Conservation (phyloP, 2,797 vertebrate species). For the Chelon labrosus region DNA sequence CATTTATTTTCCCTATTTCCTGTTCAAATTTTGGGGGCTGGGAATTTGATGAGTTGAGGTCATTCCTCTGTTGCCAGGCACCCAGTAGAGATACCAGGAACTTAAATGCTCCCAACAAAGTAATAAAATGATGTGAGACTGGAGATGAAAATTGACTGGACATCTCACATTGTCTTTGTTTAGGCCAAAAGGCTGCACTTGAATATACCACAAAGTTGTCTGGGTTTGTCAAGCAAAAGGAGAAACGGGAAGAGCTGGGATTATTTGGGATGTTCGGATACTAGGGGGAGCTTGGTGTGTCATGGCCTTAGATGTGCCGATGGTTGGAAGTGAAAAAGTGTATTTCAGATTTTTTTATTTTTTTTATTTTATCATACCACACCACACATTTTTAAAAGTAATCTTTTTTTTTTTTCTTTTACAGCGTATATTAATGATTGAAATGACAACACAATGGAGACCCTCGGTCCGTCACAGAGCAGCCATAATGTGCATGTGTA, state of each 20-base stretch:
- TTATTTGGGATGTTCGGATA: too few species aligned
- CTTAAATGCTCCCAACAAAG: not conserved
- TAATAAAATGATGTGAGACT: too few species aligned
- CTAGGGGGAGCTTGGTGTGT: too few species aligned
- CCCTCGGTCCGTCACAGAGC: not conserved
- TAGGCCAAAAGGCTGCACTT: too few species aligned
- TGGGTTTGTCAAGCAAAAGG: too few species aligned
- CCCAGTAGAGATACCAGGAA: constrained; percentile 1
- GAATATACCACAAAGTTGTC: too few species aligned
- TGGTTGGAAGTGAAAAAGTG: not conserved
- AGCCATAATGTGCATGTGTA: constrained; percentile 24
- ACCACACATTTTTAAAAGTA: not conserved
- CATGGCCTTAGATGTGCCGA: too few species aligned
- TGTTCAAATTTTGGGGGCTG: not conserved
- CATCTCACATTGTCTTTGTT: too few species aligned
- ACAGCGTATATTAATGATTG: not conserved
- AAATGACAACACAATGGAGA: not conserved
- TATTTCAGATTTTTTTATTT: not conserved
- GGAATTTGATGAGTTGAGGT: not conserved
- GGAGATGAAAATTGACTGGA: too few species aligned
- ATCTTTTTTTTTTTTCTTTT: not conserved
- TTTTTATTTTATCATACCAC: too few species aligned
- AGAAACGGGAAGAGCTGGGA: too few species aligned
- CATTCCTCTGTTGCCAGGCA: not conserved
- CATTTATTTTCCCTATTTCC: not conserved